Conservation (phyloP, 2,888 invertebrate genomes). For the Pemphredon lugubris region DNA sequence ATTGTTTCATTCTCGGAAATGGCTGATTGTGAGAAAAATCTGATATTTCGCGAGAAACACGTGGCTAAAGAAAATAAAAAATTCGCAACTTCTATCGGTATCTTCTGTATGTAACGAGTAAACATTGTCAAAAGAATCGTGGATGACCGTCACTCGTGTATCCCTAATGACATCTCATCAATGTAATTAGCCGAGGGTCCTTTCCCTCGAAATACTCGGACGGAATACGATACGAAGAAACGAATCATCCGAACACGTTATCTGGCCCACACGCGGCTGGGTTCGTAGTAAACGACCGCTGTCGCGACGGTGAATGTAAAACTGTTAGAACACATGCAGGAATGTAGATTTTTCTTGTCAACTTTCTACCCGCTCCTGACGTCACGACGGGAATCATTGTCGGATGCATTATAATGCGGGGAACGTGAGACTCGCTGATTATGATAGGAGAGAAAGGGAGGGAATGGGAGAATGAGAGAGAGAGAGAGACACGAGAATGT, state of each 20-base stretch:
- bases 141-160: slow-evolving; percentile 5
- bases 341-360: slow-evolving; percentile 65
- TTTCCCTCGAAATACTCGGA: slow-evolving; percentile 23
- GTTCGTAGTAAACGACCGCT: slow-evolving; percentile 32
- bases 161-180: slow-evolving; percentile 28
- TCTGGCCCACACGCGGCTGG: slow-evolving; percentile 44
- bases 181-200: slow-evolving; percentile 48
- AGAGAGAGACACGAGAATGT: too few relatives aligned
- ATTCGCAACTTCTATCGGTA: too few relatives aligned
- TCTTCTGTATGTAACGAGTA: too few relatives aligned
- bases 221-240: slow-evolving; percentile 50
- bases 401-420: slow-evolving; percentile 42
- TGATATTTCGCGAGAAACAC: too few relatives aligned
- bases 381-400: slow-evolving; percentile 56
- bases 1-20: too few relatives aligned
- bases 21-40: too few relatives aligned
- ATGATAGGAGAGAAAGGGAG: background rate
- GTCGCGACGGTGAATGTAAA: slow-evolving; percentile 58
- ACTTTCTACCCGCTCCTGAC: slow-evolving; percentile 62
- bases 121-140: background rate
- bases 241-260: slow-evolving; percentile 38
- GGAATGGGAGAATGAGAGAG: background rate
- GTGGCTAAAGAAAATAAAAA: too few relatives aligned
- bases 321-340: slow-evolving; percentile 60
- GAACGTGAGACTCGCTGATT: slow-evolving; percentile 17